These are phyloP conservation scores for Pilophorus perplexus DNA, from an alignment of 2,888 invertebrate species.

Conservation along the genomic window DNA sequence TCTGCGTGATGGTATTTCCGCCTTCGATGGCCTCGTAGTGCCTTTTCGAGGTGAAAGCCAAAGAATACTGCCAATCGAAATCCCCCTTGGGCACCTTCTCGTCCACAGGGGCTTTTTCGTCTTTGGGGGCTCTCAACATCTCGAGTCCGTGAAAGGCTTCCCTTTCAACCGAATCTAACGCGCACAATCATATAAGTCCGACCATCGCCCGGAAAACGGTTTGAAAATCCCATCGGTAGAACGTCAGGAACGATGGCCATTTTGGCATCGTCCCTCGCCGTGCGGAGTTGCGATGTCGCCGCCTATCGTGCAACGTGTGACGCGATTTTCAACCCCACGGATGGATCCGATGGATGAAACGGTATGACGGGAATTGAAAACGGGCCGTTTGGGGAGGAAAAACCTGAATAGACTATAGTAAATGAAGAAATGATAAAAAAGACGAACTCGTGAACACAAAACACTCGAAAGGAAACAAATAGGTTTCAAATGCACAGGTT, in stretches of 20 bases:
- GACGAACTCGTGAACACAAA: background rate
- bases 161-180: too few relatives aligned
- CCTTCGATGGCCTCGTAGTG: constrained; percentile 72
- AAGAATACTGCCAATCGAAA: constrained; percentile 64
- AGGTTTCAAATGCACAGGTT: constrained; percentile 30
- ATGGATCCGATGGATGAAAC: background rate
- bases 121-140: background rate
- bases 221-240: background rate
- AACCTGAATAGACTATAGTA: background rate
- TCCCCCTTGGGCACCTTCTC: constrained; percentile 43
- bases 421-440: background rate
- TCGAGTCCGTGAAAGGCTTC: too few relatives aligned
- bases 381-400: background rate
- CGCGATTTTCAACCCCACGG: too few relatives aligned
- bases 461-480: constrained; percentile 12
- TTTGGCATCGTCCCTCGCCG: constrained; percentile 14
- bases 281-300: too few relatives aligned
- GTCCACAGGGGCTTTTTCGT: background rate
- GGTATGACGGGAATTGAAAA: background rate
- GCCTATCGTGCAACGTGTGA: too few relatives aligned
- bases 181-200: too few relatives aligned
- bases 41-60: constrained; percentile 70
- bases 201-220: background rate
- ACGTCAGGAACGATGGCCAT: constrained; percentile 5
- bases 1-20: constrained; percentile 64